Percentiles rank a stretch among this genome's conserved stretches.
Evolutionary conservation across 2,888 invertebrate species (phyloP).

Genomic region (Aquatica leii): DNA sequence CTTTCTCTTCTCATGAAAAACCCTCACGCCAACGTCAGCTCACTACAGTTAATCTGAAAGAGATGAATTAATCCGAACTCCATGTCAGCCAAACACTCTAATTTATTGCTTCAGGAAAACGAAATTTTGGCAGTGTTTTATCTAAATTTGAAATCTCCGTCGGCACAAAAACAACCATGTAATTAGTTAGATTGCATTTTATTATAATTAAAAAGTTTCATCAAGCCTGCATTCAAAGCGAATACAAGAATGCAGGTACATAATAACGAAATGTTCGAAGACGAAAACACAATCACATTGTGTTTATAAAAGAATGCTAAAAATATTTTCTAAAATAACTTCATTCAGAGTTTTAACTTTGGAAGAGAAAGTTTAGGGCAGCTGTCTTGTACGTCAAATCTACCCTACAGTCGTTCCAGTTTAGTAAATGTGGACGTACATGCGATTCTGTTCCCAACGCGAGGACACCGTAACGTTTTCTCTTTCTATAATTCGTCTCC

Average conservation of each 20-base stretch:
- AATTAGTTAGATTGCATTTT: constrained; percentile 60
- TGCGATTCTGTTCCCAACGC: constrained; percentile 34
- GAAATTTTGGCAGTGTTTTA: constrained; percentile 62
- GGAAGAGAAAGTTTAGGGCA: constrained; percentile 48
- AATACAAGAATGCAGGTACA: no score
- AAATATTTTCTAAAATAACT: constrained; percentile 35
- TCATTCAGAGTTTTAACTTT: constrained; percentile 44
- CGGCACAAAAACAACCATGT: constrained; percentile 53
- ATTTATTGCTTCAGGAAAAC: constrained; percentile 60
- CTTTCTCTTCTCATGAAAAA: constrained; percentile 44
- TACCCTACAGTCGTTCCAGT: constrained; percentile 35
- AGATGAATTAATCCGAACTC: constrained; percentile 62
- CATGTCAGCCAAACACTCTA: constrained; percentile 59
- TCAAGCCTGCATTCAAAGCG: constrained; percentile 13
- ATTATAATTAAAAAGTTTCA: constrained; percentile 60
- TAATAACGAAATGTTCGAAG: no score
- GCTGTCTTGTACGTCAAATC: constrained; percentile 61
- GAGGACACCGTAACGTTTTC: constrained; percentile 39
- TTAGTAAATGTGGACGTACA: constrained; percentile 42
- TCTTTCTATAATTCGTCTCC: constrained; percentile 58
- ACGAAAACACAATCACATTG: background rate
- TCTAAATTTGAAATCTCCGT: constrained; percentile 62
- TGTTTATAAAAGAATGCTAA: background rate
- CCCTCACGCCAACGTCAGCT: constrained; percentile 57
- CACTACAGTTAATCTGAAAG: constrained; percentile 61